Conservation (phyloP, 2,888 invertebrate genomes). For the Tanypteryx hageni region DNA sequence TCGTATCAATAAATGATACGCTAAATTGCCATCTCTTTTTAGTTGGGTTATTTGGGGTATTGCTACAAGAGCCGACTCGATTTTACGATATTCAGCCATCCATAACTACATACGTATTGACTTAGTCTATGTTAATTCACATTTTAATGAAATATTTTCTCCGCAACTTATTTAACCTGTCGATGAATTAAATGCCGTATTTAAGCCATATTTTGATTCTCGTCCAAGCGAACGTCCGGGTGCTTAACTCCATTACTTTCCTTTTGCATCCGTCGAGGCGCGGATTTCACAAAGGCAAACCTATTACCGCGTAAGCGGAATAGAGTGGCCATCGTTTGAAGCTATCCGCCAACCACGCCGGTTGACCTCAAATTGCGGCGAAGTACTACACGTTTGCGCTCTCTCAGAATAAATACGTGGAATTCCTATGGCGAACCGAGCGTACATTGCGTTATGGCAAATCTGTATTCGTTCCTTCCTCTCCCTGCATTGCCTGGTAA, state of each 20-base stretch:
- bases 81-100: too few species aligned
- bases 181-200: too few species aligned
- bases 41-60: too few species aligned
- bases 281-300: constrained; percentile 22
- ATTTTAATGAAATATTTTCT: too few species aligned
- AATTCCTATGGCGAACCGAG: neutral
- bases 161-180: too few species aligned
- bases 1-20: too few species aligned
- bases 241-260: neutral
- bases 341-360: constrained; percentile 19
- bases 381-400: neutral
- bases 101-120: too few species aligned
- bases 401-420: neutral
- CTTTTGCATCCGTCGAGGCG: constrained; percentile 42
- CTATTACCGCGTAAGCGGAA: constrained; percentile 14
- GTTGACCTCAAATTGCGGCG: constrained; percentile 45
- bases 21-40: too few species aligned
- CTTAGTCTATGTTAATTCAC: too few species aligned
- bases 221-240: neutral
- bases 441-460: constrained; percentile 6
- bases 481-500: neutral
- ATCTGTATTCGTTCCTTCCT: constrained; percentile 7
- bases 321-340: constrained; percentile 44
- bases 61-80: too few species aligned
- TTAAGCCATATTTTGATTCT: too few species aligned